phyloP scores from a whole-genome alignment of 2,888 invertebrate genomes.

The Phortica magna region DNA sequence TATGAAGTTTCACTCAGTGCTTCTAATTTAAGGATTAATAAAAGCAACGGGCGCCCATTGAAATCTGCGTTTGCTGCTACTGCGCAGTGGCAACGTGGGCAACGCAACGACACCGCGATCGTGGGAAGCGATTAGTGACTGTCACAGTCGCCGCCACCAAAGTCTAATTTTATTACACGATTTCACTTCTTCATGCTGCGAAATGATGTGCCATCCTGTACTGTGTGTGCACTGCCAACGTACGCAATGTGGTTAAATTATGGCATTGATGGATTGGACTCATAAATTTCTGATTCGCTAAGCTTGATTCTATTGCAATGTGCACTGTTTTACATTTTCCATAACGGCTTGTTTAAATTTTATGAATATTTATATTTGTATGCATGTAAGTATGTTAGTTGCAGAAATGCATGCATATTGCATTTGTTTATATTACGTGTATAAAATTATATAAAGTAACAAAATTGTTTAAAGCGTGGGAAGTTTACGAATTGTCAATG shows the following conservation, averaged over 20 bases:
- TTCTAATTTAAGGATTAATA: constrained; percentile 73
- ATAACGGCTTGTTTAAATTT: constrained; percentile 47
- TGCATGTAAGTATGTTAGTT: too few relatives aligned
- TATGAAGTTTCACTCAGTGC: constrained; percentile 60
- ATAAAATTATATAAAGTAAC: not conserved
- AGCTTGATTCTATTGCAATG: constrained; percentile 57
- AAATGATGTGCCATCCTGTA: too few relatives aligned
- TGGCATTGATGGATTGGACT: constrained; percentile 67
- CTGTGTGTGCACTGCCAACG: constrained; percentile 10
- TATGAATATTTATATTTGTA: constrained; percentile 54
- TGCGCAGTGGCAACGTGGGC: too few relatives aligned
- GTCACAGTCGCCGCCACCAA: constrained; percentile 15
- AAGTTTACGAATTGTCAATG: too few relatives aligned
- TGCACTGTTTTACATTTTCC: constrained; percentile 18
- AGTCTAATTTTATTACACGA: not conserved
- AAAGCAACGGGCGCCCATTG: constrained; percentile 48
- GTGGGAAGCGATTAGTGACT: constrained; percentile 71
- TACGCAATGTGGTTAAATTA: constrained; percentile 35
- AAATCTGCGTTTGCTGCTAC: too few relatives aligned
- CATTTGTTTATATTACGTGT: not conserved
- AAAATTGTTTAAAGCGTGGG: too few relatives aligned
- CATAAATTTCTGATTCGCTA: constrained; percentile 66
- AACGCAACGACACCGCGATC: constrained; percentile 61
- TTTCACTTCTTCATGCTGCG: constrained; percentile 28
- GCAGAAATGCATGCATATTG: constrained; percentile 10